A percentile compares a stretch with the other conserved stretches of the same genome.
phyloP scores from a whole-genome alignment of 1,140 invertebrate genomes.

The Hormaphis cornu region DNA sequence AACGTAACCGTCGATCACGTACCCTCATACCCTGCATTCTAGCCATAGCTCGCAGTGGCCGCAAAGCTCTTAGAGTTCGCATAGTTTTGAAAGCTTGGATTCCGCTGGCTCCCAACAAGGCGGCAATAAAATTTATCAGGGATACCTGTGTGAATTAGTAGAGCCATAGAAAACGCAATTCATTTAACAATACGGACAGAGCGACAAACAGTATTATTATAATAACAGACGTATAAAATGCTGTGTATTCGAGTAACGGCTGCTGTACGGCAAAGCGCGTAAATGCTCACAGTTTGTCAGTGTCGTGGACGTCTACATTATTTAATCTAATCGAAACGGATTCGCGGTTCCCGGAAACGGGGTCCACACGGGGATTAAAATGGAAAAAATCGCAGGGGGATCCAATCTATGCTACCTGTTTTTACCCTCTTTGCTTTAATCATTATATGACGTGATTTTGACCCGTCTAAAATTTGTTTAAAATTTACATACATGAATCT shows the following conservation, averaged over 20 bases:
- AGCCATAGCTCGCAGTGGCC: constrained; percentile 89
- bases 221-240: background rate
- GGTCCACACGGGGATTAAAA: no score
- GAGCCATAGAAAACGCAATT: constrained; percentile 44
- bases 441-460: no score
- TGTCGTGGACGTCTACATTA: no score
- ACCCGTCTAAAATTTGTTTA: no score
- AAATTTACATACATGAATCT: no score
- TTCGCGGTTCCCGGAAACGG: no score
- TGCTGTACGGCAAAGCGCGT: no score
- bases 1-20: constrained; percentile 48
- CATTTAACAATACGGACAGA: constrained; percentile 41
- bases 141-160: constrained; percentile 74
- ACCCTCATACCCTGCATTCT: constrained; percentile 97
- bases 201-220: background rate
- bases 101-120: constrained; percentile 81
- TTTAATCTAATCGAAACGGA: no score
- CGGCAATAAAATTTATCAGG: constrained; percentile 93
- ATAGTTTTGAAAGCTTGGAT: constrained; percentile 98
- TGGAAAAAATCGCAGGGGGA: no score
- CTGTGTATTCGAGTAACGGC: background rate
- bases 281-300: no score
- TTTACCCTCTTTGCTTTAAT: no score
- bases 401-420: no score
- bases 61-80: constrained; percentile 87